phyloP scores from a whole-genome alignment of 2,888 invertebrate species.

The Zeuzera pyrina region DNA sequence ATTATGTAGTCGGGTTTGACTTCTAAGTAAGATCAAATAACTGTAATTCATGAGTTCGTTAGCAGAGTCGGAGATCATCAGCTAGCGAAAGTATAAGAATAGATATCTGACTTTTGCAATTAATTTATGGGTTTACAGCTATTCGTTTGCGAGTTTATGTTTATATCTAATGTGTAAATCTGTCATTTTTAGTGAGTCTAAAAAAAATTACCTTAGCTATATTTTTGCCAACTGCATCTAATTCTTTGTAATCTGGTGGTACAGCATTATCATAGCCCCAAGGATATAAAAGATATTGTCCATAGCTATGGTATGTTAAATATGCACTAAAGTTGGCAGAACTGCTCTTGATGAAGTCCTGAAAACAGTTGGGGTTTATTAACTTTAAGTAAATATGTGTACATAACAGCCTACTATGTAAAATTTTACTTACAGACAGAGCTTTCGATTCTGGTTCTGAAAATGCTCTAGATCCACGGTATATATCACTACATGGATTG shows the following conservation, averaged over 20 bases:
- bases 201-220: constrained; percentile 74
- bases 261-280: constrained; percentile 87
- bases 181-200: too few species aligned
- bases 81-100: too few species aligned
- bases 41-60: neutral
- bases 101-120: too few species aligned
- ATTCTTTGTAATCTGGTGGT: constrained; percentile 79
- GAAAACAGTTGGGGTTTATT: constrained; percentile 17
- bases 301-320: constrained; percentile 88
- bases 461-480: constrained; percentile 84
- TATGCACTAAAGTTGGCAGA: constrained; percentile 78
- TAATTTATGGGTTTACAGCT: too few species aligned
- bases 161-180: too few species aligned
- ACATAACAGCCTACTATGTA: neutral
- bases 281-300: constrained; percentile 88
- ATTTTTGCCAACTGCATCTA: constrained; percentile 78
- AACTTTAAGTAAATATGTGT: neutral
- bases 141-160: too few species aligned
- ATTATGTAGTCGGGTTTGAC: too few species aligned
- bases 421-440: constrained; percentile 42
- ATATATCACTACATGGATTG: constrained; percentile 88
- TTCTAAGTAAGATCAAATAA: too few species aligned
- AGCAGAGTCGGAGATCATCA: neutral
- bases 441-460: constrained; percentile 91
- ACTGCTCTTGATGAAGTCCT: constrained; percentile 64